Evolutionary conservation across 53 echinoderm and acorn worm species (phyloP), one percentile per base, ranked within the genome.

Genomic region (Crossaster papposus): DNA sequence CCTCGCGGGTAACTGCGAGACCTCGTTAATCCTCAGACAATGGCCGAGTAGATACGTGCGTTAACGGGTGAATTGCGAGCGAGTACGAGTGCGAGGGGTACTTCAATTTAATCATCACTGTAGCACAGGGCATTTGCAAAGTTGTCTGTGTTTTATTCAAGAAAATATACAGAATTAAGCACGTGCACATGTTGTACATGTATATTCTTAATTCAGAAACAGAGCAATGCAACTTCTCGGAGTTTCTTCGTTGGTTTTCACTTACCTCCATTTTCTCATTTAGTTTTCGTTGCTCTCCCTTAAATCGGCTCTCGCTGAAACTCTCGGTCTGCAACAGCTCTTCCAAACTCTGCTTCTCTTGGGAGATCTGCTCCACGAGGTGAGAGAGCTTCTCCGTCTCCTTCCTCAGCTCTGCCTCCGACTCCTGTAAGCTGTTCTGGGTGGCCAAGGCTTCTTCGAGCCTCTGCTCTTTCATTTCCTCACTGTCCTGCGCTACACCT

Each of bases 201-300:
- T 7, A 9, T 44, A 9, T 44, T 44, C 44, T 44, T 9, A 44
- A 44, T 44, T 7, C 6, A 44, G 44, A 9, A 7, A 9, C 9
- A 9, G 9, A 7, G 44, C 9, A 44, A 44, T 44, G 44, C 44
- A 44, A 44, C 44, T 44, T 1, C 44, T 44, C 6, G 9, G 44
- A 44, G 6, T 44, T 58, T 58, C 2, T 58, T 58, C 22, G 58
- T 20, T 18, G 58, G 7, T 11, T 58, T 58, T 58, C 58, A 65
- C 86, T 79, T 77, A 96, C 96, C 90, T 79, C 33, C 32, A 96
- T 83, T 70, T 93, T 92, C 3, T 91, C 91, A 70, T 83, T 82
- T n/a, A 96, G 87, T 70, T 95, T 95, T 89, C 89, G 80, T 52
- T 89, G 81, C 81, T 96, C 95, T 17, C 92, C 95, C 72, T 93